phyloP scores from a whole-genome alignment of 2,113 vertebrate species.

The Nothocercus nigrocapillus region DNA sequence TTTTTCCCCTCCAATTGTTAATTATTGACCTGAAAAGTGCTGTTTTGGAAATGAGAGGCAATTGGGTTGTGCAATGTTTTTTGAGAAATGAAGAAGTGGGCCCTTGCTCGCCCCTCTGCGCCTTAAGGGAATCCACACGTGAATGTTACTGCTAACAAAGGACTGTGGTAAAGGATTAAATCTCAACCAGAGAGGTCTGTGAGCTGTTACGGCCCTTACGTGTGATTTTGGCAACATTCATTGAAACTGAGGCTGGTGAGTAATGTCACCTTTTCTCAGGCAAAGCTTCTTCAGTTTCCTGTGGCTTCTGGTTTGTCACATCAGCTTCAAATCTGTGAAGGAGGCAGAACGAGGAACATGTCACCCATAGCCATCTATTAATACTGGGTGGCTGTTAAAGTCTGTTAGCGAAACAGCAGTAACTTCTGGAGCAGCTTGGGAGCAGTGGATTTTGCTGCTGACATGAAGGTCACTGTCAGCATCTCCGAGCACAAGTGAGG shows the following conservation, averaged over 20 bases:
- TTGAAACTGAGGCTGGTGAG: not conserved
- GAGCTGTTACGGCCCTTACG: not conserved
- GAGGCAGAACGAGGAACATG: accelerated
- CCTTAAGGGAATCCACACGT: not conserved
- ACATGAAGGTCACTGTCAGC: not conserved
- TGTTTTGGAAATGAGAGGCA: not conserved
- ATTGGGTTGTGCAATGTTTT: not conserved
- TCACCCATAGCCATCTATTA: not conserved
- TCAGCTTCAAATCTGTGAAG: accelerated
- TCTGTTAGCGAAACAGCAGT: not conserved
- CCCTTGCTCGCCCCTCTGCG: not conserved
- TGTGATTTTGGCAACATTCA: not conserved
- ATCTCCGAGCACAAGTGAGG: not conserved
- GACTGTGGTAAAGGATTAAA: not conserved
- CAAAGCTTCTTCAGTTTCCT: not conserved
- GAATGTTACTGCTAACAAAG: not conserved
- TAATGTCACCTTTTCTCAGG: accelerated
- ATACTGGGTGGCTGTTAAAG: not conserved
- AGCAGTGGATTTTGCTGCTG: accelerated
- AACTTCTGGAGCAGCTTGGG: not conserved
- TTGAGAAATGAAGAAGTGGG: not conserved
- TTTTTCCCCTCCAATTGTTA: not conserved
- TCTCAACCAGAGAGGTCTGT: not conserved
- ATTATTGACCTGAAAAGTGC: not conserved
- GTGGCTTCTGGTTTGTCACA: accelerated